Evolutionary conservation across 2,113 vertebrate species (phyloP).

Genomic region (Galbula dea): DNA sequence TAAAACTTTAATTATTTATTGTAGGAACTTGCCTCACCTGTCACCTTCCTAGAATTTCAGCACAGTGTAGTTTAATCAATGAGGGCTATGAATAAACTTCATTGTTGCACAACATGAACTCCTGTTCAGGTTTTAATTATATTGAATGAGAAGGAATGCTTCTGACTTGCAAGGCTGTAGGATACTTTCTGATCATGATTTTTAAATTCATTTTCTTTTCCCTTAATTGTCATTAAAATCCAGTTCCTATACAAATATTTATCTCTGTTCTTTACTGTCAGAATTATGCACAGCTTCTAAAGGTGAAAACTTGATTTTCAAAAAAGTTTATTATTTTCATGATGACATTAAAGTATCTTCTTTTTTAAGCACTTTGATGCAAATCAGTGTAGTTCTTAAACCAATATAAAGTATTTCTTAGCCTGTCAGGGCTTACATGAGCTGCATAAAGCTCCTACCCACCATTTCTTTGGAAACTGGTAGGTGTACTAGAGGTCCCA

Average conservation of each 20-base stretch:
- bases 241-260: background rate
- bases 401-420: background rate
- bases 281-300: background rate
- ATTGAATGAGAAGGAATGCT: background rate
- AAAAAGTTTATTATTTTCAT: background rate
- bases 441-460: background rate
- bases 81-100: background rate
- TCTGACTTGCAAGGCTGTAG: background rate
- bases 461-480: background rate
- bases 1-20: background rate
- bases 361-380: background rate
- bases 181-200: background rate
- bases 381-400: background rate
- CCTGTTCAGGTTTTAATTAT: background rate
- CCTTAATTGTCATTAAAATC: background rate
- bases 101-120: background rate
- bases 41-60: background rate
- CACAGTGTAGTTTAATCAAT: background rate
- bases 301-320: background rate
- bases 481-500: background rate
- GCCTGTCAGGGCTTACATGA: background rate
- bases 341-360: background rate
- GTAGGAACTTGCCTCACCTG: background rate
- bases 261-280: background rate
- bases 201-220: background rate